Base-by-base conservation (phyloP, 2,888 invertebrate genomes). In the Hyalella azteca region DNA sequence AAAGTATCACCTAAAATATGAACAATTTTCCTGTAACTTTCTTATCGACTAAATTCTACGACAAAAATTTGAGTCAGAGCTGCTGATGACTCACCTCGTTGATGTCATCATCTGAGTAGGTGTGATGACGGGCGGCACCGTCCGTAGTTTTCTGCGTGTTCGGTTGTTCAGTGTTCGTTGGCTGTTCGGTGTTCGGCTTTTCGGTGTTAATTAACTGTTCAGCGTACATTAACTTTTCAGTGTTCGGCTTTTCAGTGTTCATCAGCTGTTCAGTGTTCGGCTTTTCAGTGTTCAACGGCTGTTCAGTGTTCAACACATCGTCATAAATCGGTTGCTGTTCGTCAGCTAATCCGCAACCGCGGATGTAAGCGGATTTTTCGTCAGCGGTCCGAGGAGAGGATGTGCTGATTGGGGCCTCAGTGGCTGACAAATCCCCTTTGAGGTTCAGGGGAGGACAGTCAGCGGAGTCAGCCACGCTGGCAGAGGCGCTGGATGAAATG, bases 51-150 rank as follows among this genome's bases (percentile, higher is more conserved):
- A n/a, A n/a, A n/a, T n/a, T n/a, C n/a, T n/a, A n/a, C n/a, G n/a
- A n/a, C n/a, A n/a, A n/a, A n/a, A n/a, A n/a, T n/a, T n/a, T n/a
- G n/a, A n/a, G n/a, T n/a, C n/a, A n/a, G n/a, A n/a, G n/a, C n/a
- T n/a, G n/a, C n/a, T n/a, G n/a, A n/a, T 7, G 15, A 81, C 82
- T 32, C 29, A 82, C 82, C 82, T 82, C 81, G 79, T 80, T 81
- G 36, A 82, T 82, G 60, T 82, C 82, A 59, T 80, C 82, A 79
- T 82, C 82, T 79, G 77, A 77, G 59, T 82, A 82, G 5, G 54
- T 19, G 41, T 26, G 75, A n/a, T 59, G n/a, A 40, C 13, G 15
- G n/a, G 19, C 40, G 45, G 78, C 79, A 9, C 78, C 78, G 22
- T 79, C 81, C 66, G 73, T 49, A 39, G 82, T 77, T 19, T 60